These are phyloP conservation scores for Orbicella faveolata DNA, from an alignment of 64 coral and sea anemone species.

Conservation along the genomic window DNA sequence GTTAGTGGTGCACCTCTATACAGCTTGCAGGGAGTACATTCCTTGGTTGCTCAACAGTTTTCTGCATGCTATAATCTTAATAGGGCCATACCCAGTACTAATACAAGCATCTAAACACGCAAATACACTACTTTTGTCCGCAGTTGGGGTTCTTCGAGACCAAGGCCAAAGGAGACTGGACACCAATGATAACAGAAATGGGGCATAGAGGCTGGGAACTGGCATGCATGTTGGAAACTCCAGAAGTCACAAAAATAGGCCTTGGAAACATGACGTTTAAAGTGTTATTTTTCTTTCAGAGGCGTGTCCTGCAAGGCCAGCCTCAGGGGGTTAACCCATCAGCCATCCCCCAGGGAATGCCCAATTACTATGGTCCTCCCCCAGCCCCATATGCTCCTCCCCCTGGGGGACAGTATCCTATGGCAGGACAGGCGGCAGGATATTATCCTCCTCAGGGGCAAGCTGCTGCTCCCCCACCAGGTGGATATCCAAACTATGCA, in stretches of 20 bases:
- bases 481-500: conserved; percentile 36
- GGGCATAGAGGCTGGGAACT: conserved; percentile 96
- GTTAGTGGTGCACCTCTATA: too few species aligned
- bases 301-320: conserved; percentile 58
- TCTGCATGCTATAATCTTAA: too few species aligned
- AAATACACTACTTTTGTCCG: background rate
- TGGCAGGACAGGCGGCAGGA: conserved; percentile 18
- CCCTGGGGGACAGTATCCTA: conserved; percentile 42
- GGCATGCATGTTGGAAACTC: conserved; percentile 96
- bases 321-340: conserved; percentile 31
- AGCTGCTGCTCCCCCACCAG: background rate
- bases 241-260: conserved; percentile 79
- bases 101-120: too few species aligned
- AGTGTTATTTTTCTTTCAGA: conserved; percentile 95
- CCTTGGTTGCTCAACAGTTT: too few species aligned
- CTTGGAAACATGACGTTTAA: conserved; percentile 94
- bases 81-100: too few species aligned
- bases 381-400: background rate
- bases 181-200: conserved; percentile 97
- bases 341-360: conserved; percentile 53
- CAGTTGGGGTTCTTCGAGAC: conserved; percentile 95
- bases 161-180: conserved; percentile 97
- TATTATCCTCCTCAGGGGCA: conserved; percentile 39
- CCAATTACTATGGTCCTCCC: conserved; percentile 24
- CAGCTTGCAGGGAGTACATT: too few species aligned